Conservation (phyloP, 2,797 vertebrate genomes). For the Zalophus californianus region DNA sequence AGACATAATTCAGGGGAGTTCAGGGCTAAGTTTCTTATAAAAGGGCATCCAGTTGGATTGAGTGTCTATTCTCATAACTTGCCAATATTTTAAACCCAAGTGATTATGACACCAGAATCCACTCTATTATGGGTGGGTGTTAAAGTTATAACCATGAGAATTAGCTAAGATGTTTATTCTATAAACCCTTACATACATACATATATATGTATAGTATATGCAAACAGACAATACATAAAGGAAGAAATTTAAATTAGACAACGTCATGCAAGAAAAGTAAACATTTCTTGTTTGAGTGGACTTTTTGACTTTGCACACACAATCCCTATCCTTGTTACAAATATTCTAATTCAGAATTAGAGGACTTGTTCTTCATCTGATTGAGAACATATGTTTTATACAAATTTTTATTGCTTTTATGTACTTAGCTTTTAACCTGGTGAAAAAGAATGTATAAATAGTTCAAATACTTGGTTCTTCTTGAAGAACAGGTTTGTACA, state of each 20-base stretch:
- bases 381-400: constrained; percentile 65
- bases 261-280: neutral
- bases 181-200: neutral
- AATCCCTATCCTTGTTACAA: neutral
- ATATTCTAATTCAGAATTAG: constrained; percentile 41
- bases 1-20: neutral
- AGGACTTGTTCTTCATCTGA: constrained; percentile 75
- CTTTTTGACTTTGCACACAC: neutral
- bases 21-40: neutral
- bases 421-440: constrained; percentile 70
- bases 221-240: neutral
- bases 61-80: neutral
- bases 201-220: neutral
- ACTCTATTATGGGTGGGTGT: neutral
- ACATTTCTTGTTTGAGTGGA: neutral
- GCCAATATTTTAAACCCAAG: neutral
- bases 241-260: constrained; percentile 18
- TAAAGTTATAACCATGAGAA: neutral
- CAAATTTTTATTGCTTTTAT: constrained; percentile 48
- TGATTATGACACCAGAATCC: neutral
- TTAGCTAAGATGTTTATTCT: neutral
- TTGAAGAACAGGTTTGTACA: constrained; percentile 65
- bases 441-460: constrained; percentile 72
- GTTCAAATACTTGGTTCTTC: constrained; percentile 68
- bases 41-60: neutral